Evolutionary conservation across 2,888 invertebrate species (phyloP), one percentile per base, ranked within the genome.

Genomic region (Cremastinae sp.): DNA sequence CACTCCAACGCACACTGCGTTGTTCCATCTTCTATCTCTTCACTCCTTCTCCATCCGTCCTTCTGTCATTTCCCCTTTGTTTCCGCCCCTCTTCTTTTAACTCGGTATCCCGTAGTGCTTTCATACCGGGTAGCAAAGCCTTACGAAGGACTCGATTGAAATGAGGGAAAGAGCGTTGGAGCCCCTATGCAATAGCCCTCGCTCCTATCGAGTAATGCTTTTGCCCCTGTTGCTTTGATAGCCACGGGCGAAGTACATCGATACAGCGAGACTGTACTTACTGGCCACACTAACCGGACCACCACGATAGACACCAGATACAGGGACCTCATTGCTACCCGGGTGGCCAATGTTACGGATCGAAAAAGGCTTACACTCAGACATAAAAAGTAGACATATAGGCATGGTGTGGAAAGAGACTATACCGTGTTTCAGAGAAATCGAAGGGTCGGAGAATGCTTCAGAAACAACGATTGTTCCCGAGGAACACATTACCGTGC

Each of bases 241-340:
- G 85, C 87, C 83, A 82, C 83, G 82, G 84, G 85, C 83, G 83
- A 83, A 84, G 86, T 86, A 85, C 86, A 87, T 87, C 87, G 86
- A 86, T 81, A 83, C 12, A 53, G 53, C 2, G 61, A 28, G 28
- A 55, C 53, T 53, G 82, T 81, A 81, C 81, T 39, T 70, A 65
- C 41, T 59, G 28, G 55, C 55, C 28, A 64, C 53, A 69, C 58
- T 41, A 61, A 45, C 16, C 20, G 59, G 37, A 68, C 43, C 47
- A 8, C 53, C 28, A 49, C 80, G 83, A 86, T 87, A 85, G 43
- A n/a, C 83, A 82, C 86, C 79, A 83, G 85, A 85, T 86, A 85
- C 35, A 53, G 41, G 84, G 5, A 86, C 84, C 86, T 87, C 87
- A 87, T 85, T 86, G 85, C 84, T 83, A 82, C 80, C 82, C 41